phyloP scores from a whole-genome alignment of 2,113 vertebrate species.

The Mastomys natalensis region DNA sequence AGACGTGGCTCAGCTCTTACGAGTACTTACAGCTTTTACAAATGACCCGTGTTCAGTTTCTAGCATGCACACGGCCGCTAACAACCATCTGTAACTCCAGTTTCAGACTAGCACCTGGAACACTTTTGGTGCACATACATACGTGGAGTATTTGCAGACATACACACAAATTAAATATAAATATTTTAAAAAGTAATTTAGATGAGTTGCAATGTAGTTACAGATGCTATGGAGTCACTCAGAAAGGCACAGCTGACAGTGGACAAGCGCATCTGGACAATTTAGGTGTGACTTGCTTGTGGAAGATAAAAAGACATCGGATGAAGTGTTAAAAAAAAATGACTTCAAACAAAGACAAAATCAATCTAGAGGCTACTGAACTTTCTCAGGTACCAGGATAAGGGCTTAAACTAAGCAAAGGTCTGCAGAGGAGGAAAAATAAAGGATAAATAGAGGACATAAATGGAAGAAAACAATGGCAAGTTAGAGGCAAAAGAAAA shows the following conservation, averaged over 20 bases:
- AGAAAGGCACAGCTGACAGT: background rate
- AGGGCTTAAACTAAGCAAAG: background rate
- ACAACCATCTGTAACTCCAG: background rate
- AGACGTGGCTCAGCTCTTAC: background rate
- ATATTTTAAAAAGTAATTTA: background rate
- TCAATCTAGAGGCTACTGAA: background rate
- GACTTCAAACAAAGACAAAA: background rate
- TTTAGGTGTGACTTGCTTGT: background rate
- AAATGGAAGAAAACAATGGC: background rate
- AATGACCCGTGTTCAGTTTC: no score
- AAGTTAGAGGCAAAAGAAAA: background rate
- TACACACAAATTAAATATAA: background rate
- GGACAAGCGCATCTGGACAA: background rate
- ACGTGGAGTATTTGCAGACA: background rate
- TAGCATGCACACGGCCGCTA: no score
- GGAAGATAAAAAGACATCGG: background rate
- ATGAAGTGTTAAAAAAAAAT: background rate
- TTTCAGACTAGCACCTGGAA: background rate
- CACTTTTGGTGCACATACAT: background rate
- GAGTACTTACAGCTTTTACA: background rate
- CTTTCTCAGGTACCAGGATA: background rate
- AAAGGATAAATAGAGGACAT: no score
- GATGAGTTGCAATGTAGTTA: background rate
- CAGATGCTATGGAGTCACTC: background rate
- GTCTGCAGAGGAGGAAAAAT: background rate